phyloP scores from a whole-genome alignment of 2,113 vertebrate genomes.

The Ciconia stormi region DNA sequence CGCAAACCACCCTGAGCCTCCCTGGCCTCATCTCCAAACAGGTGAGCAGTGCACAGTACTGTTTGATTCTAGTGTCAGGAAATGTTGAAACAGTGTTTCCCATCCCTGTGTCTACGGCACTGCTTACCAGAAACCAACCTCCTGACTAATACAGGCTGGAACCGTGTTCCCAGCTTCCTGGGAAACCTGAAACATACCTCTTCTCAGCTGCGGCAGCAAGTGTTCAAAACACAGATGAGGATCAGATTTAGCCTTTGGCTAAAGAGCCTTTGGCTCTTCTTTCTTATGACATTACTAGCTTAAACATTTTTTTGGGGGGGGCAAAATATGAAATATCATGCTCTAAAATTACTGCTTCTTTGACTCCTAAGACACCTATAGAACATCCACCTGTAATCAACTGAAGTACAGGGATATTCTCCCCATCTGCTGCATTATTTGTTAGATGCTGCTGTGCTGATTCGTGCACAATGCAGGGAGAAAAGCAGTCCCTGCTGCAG shows the following conservation, averaged over 20 bases:
- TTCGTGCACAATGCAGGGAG: fast-evolving
- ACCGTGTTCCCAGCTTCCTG: not conserved
- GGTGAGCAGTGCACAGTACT: not conserved
- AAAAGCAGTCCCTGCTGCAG: not conserved
- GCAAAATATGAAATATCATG: not conserved
- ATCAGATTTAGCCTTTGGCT: not conserved
- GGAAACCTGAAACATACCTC: not conserved
- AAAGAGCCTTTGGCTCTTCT: not conserved
- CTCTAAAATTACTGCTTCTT: not conserved
- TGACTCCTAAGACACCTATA: not conserved
- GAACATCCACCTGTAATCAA: not conserved
- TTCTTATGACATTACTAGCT: not conserved
- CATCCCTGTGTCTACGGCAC: not conserved
- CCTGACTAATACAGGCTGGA: not conserved
- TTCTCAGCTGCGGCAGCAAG: not conserved
- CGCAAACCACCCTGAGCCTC: not conserved
- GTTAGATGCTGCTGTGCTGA: not conserved
- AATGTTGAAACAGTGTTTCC: not conserved
- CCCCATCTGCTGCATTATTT: not conserved
- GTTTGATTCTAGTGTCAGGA: not conserved
- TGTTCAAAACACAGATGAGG: not conserved
- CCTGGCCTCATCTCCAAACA: not conserved
- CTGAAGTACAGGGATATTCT: not conserved
- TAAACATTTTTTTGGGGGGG: not conserved
- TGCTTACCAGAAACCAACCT: not conserved